phyloP scores from a whole-genome alignment of 2,888 invertebrate species.

The Callinectes sapidus region DNA sequence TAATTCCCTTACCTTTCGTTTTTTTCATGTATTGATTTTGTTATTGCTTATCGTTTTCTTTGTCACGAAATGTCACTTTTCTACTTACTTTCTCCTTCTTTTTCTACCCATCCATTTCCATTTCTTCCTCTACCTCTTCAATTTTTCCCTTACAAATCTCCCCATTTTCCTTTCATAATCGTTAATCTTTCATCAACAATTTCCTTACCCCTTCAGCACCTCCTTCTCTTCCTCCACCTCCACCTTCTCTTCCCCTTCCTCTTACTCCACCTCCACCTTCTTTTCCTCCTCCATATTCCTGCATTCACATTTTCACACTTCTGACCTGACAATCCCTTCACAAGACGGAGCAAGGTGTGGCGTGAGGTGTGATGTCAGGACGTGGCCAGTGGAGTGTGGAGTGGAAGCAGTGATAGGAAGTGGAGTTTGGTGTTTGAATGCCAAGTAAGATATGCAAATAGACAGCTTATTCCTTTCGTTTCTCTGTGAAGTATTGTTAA shows the following conservation, averaged over 20 bases:
- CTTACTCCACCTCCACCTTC: slow-evolving; percentile 12
- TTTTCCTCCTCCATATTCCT: neutral
- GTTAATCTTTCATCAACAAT: neutral
- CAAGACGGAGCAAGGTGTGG: neutral
- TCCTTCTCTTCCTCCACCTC: neutral
- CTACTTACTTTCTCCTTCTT: neutral
- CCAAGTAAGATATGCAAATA: neutral
- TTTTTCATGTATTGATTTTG: no score
- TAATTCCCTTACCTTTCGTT: no score
- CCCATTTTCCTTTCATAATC: neutral
- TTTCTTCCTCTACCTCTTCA: no score
- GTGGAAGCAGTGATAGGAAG: neutral
- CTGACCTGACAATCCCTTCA: neutral
- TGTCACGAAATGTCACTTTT: no score
- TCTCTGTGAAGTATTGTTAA: neutral
- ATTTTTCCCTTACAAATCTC: neutral
- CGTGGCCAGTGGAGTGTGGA: neutral
- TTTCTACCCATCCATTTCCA: neutral
- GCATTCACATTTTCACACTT: neutral
- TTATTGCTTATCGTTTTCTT: no score
- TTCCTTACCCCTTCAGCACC: neutral
- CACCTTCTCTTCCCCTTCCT: neutral
- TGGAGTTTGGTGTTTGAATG: neutral
- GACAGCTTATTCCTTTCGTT: neutral
- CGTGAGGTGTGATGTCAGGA: neutral